phyloP scores from a whole-genome alignment of 2,797 vertebrate genomes.

The Vultur gryphus region DNA sequence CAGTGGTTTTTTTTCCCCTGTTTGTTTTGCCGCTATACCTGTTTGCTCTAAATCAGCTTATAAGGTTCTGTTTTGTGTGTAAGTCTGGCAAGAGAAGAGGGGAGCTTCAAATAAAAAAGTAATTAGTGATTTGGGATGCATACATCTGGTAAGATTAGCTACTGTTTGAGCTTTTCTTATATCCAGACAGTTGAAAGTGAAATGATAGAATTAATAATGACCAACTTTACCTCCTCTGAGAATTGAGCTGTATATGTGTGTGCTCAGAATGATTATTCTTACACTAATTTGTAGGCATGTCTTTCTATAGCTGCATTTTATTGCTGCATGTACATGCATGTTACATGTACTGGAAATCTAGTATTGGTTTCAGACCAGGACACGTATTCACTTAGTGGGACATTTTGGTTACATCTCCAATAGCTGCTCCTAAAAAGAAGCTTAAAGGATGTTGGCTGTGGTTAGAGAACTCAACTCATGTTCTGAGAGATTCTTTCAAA shows the following conservation, averaged over 20 bases:
- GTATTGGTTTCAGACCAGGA: not conserved
- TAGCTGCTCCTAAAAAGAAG: not conserved
- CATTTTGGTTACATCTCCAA: not conserved
- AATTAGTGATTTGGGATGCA: not conserved
- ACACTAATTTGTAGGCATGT: not conserved
- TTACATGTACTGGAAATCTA: not conserved
- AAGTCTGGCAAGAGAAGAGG: not conserved
- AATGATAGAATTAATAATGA: not conserved
- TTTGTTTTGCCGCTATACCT: not conserved
- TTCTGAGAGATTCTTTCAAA: conserved; percentile 1
- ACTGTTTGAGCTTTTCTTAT: not conserved
- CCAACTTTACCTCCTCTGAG: not conserved
- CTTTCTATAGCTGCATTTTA: not conserved
- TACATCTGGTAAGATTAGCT: not conserved
- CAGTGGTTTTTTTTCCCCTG: rapidly evolving
- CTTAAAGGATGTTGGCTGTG: not conserved
- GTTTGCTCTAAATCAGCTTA: not conserved
- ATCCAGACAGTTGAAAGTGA: not conserved
- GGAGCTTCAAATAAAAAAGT: not conserved
- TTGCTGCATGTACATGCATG: not conserved
- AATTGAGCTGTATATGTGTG: not conserved
- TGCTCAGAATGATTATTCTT: not conserved
- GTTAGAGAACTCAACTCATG: not conserved
- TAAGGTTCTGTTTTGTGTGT: not conserved
- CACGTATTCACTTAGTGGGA: not conserved